Conservation (phyloP, 2,888 invertebrate species). For the Papilio gigon region DNA sequence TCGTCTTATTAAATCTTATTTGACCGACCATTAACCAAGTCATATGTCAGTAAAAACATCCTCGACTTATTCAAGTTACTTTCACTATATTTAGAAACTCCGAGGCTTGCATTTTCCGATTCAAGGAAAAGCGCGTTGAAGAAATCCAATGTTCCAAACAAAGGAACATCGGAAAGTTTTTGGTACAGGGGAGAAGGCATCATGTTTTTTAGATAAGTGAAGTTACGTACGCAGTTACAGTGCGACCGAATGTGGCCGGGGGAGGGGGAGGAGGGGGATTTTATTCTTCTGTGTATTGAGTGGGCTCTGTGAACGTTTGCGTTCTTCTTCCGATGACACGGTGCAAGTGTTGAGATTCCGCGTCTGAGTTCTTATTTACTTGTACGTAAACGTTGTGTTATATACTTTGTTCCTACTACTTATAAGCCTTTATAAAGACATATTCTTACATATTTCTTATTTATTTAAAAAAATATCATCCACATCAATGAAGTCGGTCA, state of each 20-base stretch:
- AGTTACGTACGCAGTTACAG: constrained; percentile 57
- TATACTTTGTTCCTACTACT: not conserved
- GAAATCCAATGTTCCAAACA: constrained; percentile 29
- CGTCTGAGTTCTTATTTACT: constrained; percentile 24
- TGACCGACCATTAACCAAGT: too few species aligned
- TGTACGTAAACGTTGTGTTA: not conserved
- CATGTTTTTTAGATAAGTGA: constrained; percentile 49
- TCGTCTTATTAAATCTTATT: too few species aligned
- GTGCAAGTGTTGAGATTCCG: constrained; percentile 35
- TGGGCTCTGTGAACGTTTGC: constrained; percentile 69
- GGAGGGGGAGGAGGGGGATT: constrained; percentile 62
- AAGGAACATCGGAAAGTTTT: constrained; percentile 34
- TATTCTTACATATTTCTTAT: too few species aligned
- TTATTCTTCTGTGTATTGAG: constrained; percentile 77
- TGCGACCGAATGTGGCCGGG: constrained; percentile 45
- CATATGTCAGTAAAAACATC: too few species aligned
- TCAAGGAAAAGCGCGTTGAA: constrained; percentile 12
- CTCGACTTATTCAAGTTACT: not conserved
- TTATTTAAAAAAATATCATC: too few species aligned
- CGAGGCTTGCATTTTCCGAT: not conserved
- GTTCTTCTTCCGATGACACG: constrained; percentile 47
- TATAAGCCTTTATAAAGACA: too few species aligned
- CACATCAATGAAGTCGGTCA: too few species aligned
- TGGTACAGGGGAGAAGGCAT: constrained; percentile 24
- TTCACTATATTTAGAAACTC: not conserved